Conservation (phyloP, 53 echinoderm and acorn worm species). For the Glandiceps talaboti region DNA sequence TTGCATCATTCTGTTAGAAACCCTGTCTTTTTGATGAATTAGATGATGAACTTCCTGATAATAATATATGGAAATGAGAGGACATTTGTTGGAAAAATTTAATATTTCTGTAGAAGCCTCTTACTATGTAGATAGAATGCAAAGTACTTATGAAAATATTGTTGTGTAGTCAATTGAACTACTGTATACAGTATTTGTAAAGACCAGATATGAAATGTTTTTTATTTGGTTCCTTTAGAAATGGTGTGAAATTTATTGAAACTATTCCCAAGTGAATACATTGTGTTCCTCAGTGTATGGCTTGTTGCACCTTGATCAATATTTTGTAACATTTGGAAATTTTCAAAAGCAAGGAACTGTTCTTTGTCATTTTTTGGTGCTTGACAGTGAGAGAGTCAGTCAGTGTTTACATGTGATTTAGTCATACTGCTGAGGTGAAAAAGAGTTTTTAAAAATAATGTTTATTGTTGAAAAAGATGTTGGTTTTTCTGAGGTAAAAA, state of each 20-base stretch:
- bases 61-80: background rate
- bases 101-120: background rate
- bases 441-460: background rate
- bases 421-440: background rate
- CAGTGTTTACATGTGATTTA: background rate
- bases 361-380: background rate
- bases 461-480: background rate
- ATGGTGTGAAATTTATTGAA: constrained; percentile 34
- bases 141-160: background rate
- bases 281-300: background rate
- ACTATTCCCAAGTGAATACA: constrained; percentile 5
- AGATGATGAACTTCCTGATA: background rate
- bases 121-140: background rate
- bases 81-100: background rate
- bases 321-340: background rate
- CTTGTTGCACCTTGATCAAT: background rate
- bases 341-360: background rate
- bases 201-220: background rate
- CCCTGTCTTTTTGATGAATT: background rate
- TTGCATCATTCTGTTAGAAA: background rate
- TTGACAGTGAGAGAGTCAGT: background rate
- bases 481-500: background rate
- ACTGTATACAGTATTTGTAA: background rate
- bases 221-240: constrained; percentile 22
- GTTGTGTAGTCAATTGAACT: background rate